Evolutionary conservation across 1,140 invertebrate species (phyloP).

Genomic region (Aphaenogaster floridana): DNA sequence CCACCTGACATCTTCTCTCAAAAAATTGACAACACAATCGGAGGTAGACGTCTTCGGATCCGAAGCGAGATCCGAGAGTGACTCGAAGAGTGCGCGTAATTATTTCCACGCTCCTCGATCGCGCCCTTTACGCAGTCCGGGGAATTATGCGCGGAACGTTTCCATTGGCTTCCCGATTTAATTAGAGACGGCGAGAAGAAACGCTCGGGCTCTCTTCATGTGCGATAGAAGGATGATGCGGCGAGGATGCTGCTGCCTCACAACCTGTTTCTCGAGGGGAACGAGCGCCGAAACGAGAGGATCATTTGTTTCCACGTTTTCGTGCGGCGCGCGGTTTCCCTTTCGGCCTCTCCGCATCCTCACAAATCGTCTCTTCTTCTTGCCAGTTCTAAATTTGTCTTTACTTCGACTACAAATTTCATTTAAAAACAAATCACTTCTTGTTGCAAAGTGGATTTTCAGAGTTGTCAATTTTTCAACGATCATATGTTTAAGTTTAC

Average conservation of each 20-base stretch:
- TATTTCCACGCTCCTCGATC: constrained; percentile 34
- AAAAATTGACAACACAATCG: constrained; percentile 34
- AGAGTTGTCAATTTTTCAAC: background rate
- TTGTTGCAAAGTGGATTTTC: background rate
- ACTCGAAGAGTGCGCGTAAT: background rate
- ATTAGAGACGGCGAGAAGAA: constrained; percentile 56
- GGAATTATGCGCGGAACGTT: constrained; percentile 1
- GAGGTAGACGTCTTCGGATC: background rate
- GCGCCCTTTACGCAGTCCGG: constrained; percentile 18
- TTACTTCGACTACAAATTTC: background rate
- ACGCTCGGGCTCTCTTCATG: background rate
- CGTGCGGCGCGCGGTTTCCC: constrained; percentile 5
- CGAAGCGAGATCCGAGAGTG: background rate
- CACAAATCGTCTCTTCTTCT: background rate
- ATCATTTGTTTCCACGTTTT: constrained; percentile 62
- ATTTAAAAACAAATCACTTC: background rate
- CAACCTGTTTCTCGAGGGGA: constrained; percentile 58
- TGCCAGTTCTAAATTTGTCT: constrained; percentile 4
- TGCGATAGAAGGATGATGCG: constrained; percentile 31
- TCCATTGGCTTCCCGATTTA: constrained; percentile 44
- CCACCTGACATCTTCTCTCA: background rate
- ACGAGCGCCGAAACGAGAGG: constrained; percentile 42
- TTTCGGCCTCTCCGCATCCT: background rate
- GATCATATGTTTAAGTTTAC: background rate
- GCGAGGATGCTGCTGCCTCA: background rate